Conservation (phyloP, 2,797 vertebrate species). For the Aeoliscus strigatus region DNA sequence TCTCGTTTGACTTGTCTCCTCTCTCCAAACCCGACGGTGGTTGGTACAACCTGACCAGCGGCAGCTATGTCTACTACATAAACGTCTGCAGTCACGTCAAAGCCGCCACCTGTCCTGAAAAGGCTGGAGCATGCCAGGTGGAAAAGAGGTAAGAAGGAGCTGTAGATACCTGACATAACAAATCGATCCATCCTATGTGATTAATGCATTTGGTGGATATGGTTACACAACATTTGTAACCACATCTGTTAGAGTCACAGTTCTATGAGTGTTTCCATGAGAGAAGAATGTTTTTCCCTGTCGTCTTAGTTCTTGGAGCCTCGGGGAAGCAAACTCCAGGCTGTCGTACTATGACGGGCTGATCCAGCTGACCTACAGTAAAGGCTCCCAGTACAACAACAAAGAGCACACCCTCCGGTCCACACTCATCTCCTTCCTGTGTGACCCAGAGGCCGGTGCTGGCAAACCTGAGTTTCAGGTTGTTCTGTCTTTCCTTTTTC, state of each 20-base stretch:
- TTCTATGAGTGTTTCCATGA: too few relatives aligned
- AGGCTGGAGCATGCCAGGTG: slow-evolving; percentile 86
- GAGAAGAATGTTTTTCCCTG: too few relatives aligned
- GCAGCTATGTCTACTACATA: slow-evolving; percentile 80
- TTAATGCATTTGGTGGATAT: too few relatives aligned
- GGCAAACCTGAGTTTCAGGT: slow-evolving; percentile 91
- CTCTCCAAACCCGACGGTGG: slow-evolving; percentile 71
- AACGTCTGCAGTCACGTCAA: slow-evolving; percentile 82
- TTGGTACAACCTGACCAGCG: slow-evolving; percentile 69
- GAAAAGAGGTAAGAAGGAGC: slow-evolving; percentile 58
- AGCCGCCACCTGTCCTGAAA: slow-evolving; percentile 55
- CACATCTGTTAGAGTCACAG: too few relatives aligned
- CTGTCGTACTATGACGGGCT: slow-evolving; percentile 93
- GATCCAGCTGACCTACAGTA: slow-evolving; percentile 84
- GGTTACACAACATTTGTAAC: too few relatives aligned
- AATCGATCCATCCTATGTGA: too few relatives aligned
- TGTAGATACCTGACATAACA: too few relatives aligned
- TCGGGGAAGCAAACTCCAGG: slow-evolving; percentile 79
- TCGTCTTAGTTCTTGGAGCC: slow-evolving; percentile 74
- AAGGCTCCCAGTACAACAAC: slow-evolving; percentile 86
- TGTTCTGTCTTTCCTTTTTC: neutral
- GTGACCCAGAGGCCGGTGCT: slow-evolving; percentile 78
- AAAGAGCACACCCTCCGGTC: slow-evolving; percentile 76
- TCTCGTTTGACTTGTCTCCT: slow-evolving; percentile 87
- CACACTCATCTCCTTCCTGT: slow-evolving; percentile 90